These are phyloP conservation scores for Pentamera pediparva DNA, from an alignment of 53 echinoderm and acorn worm genomes.

Conservation along the genomic window DNA sequence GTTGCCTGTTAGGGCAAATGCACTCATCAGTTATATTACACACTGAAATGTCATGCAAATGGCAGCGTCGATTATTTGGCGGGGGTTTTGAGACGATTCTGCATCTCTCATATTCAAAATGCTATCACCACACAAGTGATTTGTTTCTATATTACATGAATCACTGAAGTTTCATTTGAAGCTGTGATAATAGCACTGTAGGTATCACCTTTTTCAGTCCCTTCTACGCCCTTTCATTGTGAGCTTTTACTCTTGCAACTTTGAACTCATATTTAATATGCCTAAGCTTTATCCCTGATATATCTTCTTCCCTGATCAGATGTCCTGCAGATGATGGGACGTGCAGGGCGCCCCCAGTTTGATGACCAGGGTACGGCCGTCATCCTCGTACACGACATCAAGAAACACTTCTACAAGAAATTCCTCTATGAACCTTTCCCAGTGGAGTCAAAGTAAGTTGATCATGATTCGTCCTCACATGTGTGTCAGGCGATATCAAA, in stretches of 20 bases:
- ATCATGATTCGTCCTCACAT: no score
- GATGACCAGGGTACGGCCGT: slow-evolving; percentile 93
- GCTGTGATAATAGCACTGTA: no score
- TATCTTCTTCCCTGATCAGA: slow-evolving; percentile 41
- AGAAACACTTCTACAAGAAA: slow-evolving; percentile 99
- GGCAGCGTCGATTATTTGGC: no score
- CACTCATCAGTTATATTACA: no score
- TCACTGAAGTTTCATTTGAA: no score
- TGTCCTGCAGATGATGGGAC: slow-evolving; percentile 98
- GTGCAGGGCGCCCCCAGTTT: slow-evolving; percentile 98
- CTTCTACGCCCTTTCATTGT: background rate
- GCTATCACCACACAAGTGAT: no score
- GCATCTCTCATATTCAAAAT: no score
- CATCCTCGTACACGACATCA: slow-evolving; percentile 96
- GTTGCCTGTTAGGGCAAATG: no score
- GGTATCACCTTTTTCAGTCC: background rate
- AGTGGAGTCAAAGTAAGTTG: slow-evolving; percentile 93
- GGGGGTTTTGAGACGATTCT: no score
- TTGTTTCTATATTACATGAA: no score
- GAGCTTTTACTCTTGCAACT: background rate
- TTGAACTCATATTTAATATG: background rate
- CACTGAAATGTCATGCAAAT: no score
- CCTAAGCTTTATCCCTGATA: background rate
- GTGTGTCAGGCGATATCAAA: no score
- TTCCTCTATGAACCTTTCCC: slow-evolving; percentile 98